Percentiles rank a stretch among this genome's conserved stretches.
phyloP scores from a whole-genome alignment of 2,113 vertebrate genomes.

The Malurus cyaneus region DNA sequence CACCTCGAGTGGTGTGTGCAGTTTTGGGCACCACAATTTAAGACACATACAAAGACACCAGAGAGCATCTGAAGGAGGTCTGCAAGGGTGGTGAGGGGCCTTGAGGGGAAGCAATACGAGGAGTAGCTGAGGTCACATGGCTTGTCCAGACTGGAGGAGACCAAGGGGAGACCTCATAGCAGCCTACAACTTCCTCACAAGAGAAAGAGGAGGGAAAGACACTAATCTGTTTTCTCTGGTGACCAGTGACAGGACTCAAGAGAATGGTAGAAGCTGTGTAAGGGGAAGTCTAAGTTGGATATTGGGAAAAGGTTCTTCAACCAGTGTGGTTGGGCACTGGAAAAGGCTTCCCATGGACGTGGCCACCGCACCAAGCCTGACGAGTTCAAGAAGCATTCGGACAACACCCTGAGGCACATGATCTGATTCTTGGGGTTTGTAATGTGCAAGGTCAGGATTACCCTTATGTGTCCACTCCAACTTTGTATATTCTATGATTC shows the following conservation, averaged over 20 bases:
- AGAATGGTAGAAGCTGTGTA: not conserved
- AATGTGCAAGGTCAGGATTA: not conserved
- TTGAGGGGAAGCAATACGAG: not conserved
- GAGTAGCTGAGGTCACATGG: not conserved
- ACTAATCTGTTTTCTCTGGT: no score
- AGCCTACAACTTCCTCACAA: not conserved
- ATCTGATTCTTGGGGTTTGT: not conserved
- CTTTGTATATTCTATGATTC: not conserved
- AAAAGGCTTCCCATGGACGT: not conserved
- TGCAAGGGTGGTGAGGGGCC: not conserved
- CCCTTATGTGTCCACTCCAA: not conserved
- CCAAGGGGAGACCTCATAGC: not conserved
- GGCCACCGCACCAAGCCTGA: not conserved
- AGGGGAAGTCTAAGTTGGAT: not conserved
- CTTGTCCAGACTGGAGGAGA: not conserved
- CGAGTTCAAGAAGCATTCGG: not conserved
- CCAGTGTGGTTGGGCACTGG: not conserved
- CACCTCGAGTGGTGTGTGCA: rapidly evolving
- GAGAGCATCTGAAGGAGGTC: not conserved
- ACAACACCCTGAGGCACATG: not conserved
- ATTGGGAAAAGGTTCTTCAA: not conserved
- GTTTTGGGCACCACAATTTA: not conserved
- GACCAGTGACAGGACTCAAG: not conserved
- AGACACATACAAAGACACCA: not conserved
- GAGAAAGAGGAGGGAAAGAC: not conserved